phyloP scores from a whole-genome alignment of 2,797 vertebrate species.

The Labeo calbasu region DNA sequence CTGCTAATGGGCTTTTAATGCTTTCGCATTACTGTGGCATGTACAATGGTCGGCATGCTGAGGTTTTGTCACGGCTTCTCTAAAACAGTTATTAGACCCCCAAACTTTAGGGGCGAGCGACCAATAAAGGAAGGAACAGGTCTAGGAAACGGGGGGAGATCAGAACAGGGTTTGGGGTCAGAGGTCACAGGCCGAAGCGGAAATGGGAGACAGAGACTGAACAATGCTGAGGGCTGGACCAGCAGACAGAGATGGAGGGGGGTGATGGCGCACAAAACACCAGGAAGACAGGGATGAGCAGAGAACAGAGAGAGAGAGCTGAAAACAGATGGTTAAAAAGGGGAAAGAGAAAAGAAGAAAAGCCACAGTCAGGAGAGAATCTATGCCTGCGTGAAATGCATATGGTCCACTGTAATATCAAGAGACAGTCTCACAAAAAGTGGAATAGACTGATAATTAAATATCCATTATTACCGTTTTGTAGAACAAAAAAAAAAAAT shows the following conservation, averaged over 20 bases:
- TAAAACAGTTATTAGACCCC: slow-evolving; percentile 78
- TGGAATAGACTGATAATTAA: background rate
- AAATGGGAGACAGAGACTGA: slow-evolving; percentile 73
- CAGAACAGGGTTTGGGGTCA: slow-evolving; percentile 70
- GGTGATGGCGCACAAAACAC: slow-evolving; percentile 69
- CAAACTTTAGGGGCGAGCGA: slow-evolving; percentile 69
- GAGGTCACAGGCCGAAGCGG: slow-evolving; percentile 72
- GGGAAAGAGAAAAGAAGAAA: slow-evolving; percentile 57
- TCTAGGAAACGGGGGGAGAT: slow-evolving; percentile 67
- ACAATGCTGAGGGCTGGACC: slow-evolving; percentile 74
- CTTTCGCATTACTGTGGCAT: slow-evolving; percentile 73
- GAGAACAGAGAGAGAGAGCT: slow-evolving; percentile 73
- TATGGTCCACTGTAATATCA: background rate
- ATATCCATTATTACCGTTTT: background rate
- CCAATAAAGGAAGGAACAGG: slow-evolving; percentile 78
- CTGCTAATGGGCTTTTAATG: slow-evolving; percentile 76
- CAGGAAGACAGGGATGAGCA: slow-evolving; percentile 80
- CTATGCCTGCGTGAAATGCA: slow-evolving; percentile 20
- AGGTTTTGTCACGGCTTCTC: slow-evolving; percentile 74
- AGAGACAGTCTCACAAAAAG: background rate
- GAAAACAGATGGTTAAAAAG: slow-evolving; percentile 79
- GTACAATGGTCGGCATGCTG: slow-evolving; percentile 78
- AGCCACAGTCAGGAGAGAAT: slow-evolving; percentile 22
- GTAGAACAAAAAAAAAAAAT: too few species aligned
- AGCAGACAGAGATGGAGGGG: slow-evolving; percentile 72